Evolutionary conservation across 2,888 invertebrate species (phyloP), one percentile per base, ranked within the genome.

Genomic region (Muscina levida): DNA sequence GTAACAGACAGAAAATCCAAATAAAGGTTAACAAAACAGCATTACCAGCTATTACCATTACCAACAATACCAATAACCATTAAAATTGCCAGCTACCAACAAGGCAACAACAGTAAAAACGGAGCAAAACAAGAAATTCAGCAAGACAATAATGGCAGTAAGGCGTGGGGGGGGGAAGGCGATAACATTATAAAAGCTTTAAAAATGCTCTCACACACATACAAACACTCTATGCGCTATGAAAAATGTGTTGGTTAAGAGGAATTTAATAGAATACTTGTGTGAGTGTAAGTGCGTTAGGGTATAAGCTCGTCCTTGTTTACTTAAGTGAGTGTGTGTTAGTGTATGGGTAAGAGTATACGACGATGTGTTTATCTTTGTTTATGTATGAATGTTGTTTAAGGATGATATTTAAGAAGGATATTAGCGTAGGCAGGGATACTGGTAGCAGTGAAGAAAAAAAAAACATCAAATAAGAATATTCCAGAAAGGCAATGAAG

Each of bases 41-140:
- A 59, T 59, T 39, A 59, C 59, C 39, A 59, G 59, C 59, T 59
- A 59, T 59, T 59, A 59, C 59, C 59, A 59, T 59, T 59, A 59
- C 59, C 59, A 59, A 59, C 39, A 59, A 19, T 59, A 59, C 59
- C 59, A 59, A 59, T 59, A 59, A 19, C 59, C 59, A 59, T 59
- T 59, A 59, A 31, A 59, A 59, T 59, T 59, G 39, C 59, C 59
- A 59, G 59, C 37, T 11, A n/a, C n/a, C 57, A 15, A 8, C n/a
- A n/a, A 59, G 39, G n/a, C n/a, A 48, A 31, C 31, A 31, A 3
- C 3, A 31, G 31, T n/a, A n/a, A n/a, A 5, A 22, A 10, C 13
- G 31, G 8, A 17, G 26, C 13, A 56, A 31, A 31, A 31, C 3
- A 8, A 31, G 31, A 31, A 31, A 31, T 5, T n/a, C 4, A 8